Evolutionary conservation across 2,797 vertebrate genomes (phyloP), one percentile per base, ranked within the genome.

Genomic region (Myotis planiceps): DNA sequence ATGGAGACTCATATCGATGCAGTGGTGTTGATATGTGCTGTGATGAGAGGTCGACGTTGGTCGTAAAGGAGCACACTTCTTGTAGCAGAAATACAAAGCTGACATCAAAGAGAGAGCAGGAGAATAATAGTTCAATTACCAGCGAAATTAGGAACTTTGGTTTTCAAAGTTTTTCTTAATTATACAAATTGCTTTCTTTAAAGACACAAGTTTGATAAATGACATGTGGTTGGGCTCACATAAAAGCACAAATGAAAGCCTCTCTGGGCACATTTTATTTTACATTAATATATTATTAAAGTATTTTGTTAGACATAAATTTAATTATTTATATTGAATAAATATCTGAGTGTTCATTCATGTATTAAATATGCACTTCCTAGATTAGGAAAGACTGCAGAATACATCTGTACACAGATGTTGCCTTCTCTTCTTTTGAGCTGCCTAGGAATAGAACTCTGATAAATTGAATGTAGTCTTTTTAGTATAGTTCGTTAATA

Each of bases 401-500:
- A 75, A n/a, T 97, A 72, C 78, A 97, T 78, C 94, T 98, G 69
- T 53, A 96, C 21, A 75, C 80, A 95, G 86, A 92, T 96, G 71
- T 96, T 87, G 58, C 94, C 95, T 97, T 78, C 39, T 98, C 37
- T 96, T 97, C 96, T 78, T 95, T 97, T 94, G 96, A 96, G 49
- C 91, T 97, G 78, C 86, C 82, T 98, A 80, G 97, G 96, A 97
- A 97, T 91, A 98, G 65, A 82, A 96, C 89, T 98, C 78, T 97
- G 89, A 75, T 96, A 96, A 97, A 98, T 95, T 97, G 94, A 98
- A 98, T 94, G 66, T 88, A 96, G 81, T 69, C 92, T 97, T 98
- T 97, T 98, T 97, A 98, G 65, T 97, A 51, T 91, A 96, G 79
- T 93, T 98, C 37, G 97, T 97, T 98, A 98, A 97, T 98, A 98